phyloP scores from a whole-genome alignment of 2,113 vertebrate species.

The Athene cunicularia region DNA sequence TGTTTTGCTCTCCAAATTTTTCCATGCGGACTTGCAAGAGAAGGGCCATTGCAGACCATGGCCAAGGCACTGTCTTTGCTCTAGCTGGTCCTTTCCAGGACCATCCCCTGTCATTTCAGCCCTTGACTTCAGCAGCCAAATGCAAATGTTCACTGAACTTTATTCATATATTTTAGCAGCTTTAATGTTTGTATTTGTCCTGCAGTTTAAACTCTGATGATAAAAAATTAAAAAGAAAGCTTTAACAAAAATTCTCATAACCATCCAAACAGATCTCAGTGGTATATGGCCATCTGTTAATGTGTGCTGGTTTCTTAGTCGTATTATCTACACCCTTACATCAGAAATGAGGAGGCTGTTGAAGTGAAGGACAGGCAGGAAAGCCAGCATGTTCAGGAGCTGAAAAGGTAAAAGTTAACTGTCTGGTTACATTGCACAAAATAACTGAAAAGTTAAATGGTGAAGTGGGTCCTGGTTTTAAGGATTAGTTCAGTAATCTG shows the following conservation, averaged over 20 bases:
- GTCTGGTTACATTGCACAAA: neutral
- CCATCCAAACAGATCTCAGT: neutral
- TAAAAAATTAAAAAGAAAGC: neutral
- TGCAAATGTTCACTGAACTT: neutral
- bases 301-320: neutral
- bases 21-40: neutral
- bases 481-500: neutral
- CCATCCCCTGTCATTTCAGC: neutral
- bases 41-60: neutral
- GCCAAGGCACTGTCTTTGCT: neutral
- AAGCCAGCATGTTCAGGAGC: neutral
- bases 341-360: neutral
- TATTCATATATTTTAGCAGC: neutral
- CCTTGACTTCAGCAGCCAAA: neutral
- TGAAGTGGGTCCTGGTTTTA: neutral
- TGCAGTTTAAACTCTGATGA: neutral
- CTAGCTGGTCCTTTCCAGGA: neutral
- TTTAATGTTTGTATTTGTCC: neutral
- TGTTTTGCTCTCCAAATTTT: neutral
- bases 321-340: neutral
- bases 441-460: neutral
- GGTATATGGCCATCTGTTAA: neutral
- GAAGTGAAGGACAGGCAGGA: neutral
- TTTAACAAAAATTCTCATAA: neutral
- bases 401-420: neutral